phyloP scores from a whole-genome alignment of 1,140 invertebrate species.

The Choristoneura fumiferana region DNA sequence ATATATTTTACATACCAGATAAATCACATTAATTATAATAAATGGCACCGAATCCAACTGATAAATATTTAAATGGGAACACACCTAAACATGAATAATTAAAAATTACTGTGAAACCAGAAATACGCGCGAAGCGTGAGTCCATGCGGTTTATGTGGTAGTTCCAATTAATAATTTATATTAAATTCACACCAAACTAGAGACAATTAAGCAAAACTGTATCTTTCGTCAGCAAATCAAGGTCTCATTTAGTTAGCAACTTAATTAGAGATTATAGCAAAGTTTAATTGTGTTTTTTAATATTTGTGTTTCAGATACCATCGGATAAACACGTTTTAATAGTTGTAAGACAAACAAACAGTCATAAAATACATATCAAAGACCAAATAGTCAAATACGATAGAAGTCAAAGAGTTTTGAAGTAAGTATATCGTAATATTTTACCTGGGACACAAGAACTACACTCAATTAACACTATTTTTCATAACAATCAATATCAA shows the following conservation, averaged over 20 bases:
- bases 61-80: conserved; percentile 4
- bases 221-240: neutral
- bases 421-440: conserved; percentile 79
- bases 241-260: conserved; percentile 17
- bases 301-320: conserved; percentile 79
- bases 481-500: too few relatives aligned
- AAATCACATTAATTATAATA: conserved; percentile 16
- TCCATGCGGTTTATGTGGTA: conserved; percentile 44
- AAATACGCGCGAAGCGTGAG: conserved; percentile 4
- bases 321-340: conserved; percentile 86
- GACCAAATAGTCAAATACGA: conserved; percentile 88
- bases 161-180: conserved; percentile 66
- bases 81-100: conserved; percentile 9
- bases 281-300: too few relatives aligned
- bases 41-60: conserved; percentile 7
- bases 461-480: too few relatives aligned
- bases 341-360: conserved; percentile 85
- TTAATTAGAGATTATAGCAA: too few relatives aligned
- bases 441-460: too few relatives aligned
- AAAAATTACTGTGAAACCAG: neutral
- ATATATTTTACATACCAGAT: neutral
- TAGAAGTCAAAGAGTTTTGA: conserved; percentile 85
- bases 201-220: conserved; percentile 20
- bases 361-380: conserved; percentile 89
- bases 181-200: conserved; percentile 59